Evolutionary conservation across 1,140 invertebrate genomes (phyloP).

Genomic region (Hylaeus volcanicus): DNA sequence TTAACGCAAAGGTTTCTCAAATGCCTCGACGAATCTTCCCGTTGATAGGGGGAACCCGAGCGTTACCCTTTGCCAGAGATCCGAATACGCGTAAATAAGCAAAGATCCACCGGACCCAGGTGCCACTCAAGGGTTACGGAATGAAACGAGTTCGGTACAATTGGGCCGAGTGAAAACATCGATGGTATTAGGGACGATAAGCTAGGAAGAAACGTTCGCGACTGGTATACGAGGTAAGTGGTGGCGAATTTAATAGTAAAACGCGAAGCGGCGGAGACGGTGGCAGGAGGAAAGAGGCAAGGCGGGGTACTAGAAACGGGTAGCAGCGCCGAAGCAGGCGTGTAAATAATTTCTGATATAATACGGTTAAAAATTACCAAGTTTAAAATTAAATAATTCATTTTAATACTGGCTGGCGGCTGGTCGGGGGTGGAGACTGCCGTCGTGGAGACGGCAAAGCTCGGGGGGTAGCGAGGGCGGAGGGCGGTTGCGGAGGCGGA

Average conservation of each 20-base stretch:
- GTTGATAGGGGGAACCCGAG: too few relatives aligned
- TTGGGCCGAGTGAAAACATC: neutral
- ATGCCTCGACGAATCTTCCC: too few relatives aligned
- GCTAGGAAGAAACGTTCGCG: slow-evolving; percentile 42
- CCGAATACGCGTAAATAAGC: too few relatives aligned
- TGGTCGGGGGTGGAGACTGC: slow-evolving; percentile 59
- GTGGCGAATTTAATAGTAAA: slow-evolving; percentile 47
- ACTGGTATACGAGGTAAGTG: slow-evolving; percentile 56
- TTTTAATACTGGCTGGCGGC: slow-evolving; percentile 77
- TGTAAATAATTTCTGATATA: slow-evolving; percentile 80
- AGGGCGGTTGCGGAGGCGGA: slow-evolving; percentile 55
- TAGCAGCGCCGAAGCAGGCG: slow-evolving; percentile 68
- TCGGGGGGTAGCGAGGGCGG: slow-evolving; percentile 59
- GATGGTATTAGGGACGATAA: slow-evolving; percentile 44
- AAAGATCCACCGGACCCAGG: too few relatives aligned
- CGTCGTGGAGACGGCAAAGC: slow-evolving; percentile 61
- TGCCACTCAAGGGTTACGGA: too few relatives aligned
- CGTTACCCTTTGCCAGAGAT: too few relatives aligned
- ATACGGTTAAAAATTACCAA: slow-evolving; percentile 80
- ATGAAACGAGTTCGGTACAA: too few relatives aligned
- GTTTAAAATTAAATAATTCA: slow-evolving; percentile 82
- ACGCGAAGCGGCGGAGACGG: neutral
- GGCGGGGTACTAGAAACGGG: slow-evolving; percentile 34
- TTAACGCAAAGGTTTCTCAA: too few relatives aligned
- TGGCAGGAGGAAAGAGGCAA: neutral